Base-by-base conservation (phyloP, 2,888 invertebrate species). In the Pollenia amentaria region DNA sequence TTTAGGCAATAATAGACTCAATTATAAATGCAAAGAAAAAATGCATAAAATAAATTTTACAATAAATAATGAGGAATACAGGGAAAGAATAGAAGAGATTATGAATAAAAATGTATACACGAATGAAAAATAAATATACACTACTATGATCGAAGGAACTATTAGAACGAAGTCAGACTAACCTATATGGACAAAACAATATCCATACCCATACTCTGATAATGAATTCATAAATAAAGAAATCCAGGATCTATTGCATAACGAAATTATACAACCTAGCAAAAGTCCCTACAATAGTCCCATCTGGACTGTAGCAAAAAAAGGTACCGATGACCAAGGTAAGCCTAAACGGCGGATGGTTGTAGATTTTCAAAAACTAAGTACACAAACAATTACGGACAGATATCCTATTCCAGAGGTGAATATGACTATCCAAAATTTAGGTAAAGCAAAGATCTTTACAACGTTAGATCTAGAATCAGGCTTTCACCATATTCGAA, bases 401-500 rank as follows among this genome's bases (percentile, higher is more conserved):
- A 53, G 67, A 42, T 72, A 80, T 29, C 44, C 72, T 12, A 77
- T 77, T 14, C 79, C 79, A 3, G 70, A 79, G 8, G 64, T 80
- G 21, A 44, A 18, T 42, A 80, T 72, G 79, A 80, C 70, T 21
- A 84, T 84, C 12, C 87, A 87, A 51, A 87, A 85, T 62, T 38
- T 85, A 73, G 85, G 85, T 51, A 82, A 85, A 46, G 81, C 82
- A 46, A 70, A 78, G 57, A n/a, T 83, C 16, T 85, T 85, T 65
- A 76, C 80, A 42, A 80, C 77, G 64, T 62, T 85, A 70, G 83
- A 84, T 60, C 70, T 88, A 67, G 83, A 88, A 73, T 85, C 85
- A 64, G 88, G 85, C 38, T 81, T 73, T 40, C 64, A 67, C 40
- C 73, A 82, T 55, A 75, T 82, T 42, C 69, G n/a, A n/a, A 64